Evolutionary conservation across 2,888 invertebrate genomes (phyloP).

Genomic region (Bombyx huttoni): DNA sequence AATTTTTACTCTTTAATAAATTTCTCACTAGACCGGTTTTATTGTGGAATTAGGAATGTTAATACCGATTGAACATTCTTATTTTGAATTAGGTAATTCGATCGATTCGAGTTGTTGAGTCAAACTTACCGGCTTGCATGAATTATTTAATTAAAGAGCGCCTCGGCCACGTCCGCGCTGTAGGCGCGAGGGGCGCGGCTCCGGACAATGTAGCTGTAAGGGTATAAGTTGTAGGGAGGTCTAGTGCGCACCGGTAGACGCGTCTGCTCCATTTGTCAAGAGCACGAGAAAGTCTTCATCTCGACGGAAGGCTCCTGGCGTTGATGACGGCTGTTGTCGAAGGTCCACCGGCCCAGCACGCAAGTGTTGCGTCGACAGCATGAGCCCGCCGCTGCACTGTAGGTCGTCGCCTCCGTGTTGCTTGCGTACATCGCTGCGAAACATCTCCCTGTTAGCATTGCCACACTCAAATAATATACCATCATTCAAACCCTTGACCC

Average conservation of each 20-base stretch:
- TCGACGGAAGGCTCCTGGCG: conserved; percentile 4
- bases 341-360: conserved; percentile 32
- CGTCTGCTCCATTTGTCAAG: not conserved
- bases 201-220: conserved; percentile 2
- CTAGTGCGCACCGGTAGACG: not conserved
- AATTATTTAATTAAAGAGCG: not conserved
- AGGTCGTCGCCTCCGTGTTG: conserved; percentile 24
- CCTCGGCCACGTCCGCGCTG: not conserved
- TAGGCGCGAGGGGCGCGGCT: not conserved
- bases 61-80: too few species aligned
- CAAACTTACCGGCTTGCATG: not conserved
- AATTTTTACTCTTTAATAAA: too few species aligned
- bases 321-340: conserved; percentile 28
- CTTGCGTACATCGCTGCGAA: conserved; percentile 28
- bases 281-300: not conserved
- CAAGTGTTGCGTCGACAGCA: conserved; percentile 16
- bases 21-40: too few species aligned
- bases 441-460: conserved; percentile 1
- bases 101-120: not conserved
- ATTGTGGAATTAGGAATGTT: too few species aligned
- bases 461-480: not conserved
- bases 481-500: not conserved
- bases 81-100: too few species aligned
- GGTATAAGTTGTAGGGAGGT: conserved; percentile 3
- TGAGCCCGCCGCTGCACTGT: conserved; percentile 8